phyloP scores from a whole-genome alignment of 2,113 vertebrate species.

The Oreochromis aureus region DNA sequence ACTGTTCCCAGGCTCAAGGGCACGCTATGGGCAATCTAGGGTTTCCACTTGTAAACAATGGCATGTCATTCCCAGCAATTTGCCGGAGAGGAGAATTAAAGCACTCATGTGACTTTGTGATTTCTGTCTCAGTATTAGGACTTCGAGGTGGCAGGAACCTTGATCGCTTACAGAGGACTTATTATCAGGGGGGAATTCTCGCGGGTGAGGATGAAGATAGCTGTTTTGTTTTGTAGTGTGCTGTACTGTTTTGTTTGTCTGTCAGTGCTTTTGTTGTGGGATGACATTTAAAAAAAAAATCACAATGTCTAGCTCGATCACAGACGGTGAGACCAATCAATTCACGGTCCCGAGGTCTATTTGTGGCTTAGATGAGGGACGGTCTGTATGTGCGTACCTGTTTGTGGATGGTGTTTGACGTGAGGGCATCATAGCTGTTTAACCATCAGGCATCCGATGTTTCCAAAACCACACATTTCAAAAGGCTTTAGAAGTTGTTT shows the following conservation, averaged over 20 bases:
- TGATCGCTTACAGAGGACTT: constrained; percentile 75
- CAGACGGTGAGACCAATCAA: neutral
- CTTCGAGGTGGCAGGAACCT: constrained; percentile 71
- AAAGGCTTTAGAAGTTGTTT: constrained; percentile 1
- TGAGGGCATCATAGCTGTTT: neutral
- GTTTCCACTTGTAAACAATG: constrained; percentile 49
- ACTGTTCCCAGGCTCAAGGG: constrained; percentile 48
- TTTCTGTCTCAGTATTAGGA: constrained; percentile 76
- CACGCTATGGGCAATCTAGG: constrained; percentile 51
- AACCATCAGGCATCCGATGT: constrained; percentile 11
- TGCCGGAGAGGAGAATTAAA: constrained; percentile 36
- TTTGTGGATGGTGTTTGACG: constrained; percentile 47
- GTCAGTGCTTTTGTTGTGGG: constrained; percentile 43
- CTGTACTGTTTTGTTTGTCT: constrained; percentile 51
- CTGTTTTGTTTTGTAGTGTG: constrained; percentile 61
- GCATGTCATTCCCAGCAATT: constrained; percentile 54
- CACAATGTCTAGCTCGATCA: neutral
- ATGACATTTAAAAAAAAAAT: neutral
- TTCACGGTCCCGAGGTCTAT: neutral
- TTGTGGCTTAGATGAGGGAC: neutral
- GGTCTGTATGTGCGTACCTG: constrained; percentile 31
- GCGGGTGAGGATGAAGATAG: constrained; percentile 69
- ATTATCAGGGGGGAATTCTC: constrained; percentile 73
- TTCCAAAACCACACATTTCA: constrained; percentile 17
- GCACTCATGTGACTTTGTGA: constrained; percentile 56